Base-by-base conservation (phyloP, 2,113 vertebrate genomes). In the Anseranas semipalmata region DNA sequence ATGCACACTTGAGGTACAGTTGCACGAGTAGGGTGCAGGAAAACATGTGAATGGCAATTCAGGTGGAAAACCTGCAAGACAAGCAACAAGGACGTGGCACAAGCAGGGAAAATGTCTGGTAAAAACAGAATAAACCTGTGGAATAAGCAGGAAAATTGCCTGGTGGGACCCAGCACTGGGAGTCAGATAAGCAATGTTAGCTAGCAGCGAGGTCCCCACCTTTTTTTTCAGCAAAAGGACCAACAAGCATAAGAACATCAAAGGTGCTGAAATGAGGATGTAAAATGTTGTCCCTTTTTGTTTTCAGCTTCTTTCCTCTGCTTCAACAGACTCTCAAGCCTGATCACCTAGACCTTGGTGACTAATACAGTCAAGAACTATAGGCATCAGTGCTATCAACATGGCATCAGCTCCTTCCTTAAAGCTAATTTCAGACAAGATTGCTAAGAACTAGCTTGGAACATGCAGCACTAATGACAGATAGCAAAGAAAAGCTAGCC, bases 21-120 rank as follows among this genome's bases (percentile, higher is more conserved):
- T 55, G 16, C 15, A 48, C 19, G 74, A 45, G 9, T 16, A 27
- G 37, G 48, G 32, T 68, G 11, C 17, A 75, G 22, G 15, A 75
- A 67, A 67, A 75, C 9, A 24, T 12, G 12, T 32, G n/a, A 68
- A 45, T 8, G 22, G 15, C 8, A 6, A 14, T 66, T 58, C 14
- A 32, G 21, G 14, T 28, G 43, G 41, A 46, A 85, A n/a, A 62
- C 7, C 25, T 33, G 11, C 4, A 32, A 63, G 33, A 39, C 0
- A 1, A 56, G 12, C 15, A 37, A 30, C 0, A 1, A 1, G 1
- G 10, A 33, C 35, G 28, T 30, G 28, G 24, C 46, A 73, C 33
- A 75, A 48, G 33, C 18, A 45, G 27, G 14, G 5, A 62, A 48
- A 15, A 28, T 65, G 16, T 65, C 25, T 28, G 2, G 16, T 12